Evolutionary conservation across 2,797 vertebrate species (phyloP), one percentile per base, ranked within the genome.

Genomic region (Balearica regulorum): DNA sequence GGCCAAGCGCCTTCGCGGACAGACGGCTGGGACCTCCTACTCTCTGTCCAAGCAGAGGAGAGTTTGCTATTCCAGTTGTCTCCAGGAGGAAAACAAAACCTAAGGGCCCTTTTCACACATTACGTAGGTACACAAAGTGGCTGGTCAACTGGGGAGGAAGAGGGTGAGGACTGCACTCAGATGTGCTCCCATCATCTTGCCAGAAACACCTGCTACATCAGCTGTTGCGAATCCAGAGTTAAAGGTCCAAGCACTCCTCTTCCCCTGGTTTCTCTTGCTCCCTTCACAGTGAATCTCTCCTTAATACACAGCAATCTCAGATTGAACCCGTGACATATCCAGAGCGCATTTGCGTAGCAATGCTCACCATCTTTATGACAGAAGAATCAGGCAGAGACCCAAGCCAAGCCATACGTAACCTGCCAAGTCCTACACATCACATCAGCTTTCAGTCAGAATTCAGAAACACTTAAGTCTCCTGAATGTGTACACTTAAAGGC

Each of bases 1-100:
- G 64, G n/a, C 43, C 69, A 71, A 92, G 39, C 1, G 0, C 33
- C 58, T 46, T 54, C 7, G 1, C 0, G 0, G 41, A 7, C 29
- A 72, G 35, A 8, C 26, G 81, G 39, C 19, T 44, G 48, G 39
- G 65, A 64, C 11, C 25, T 68, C 46, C 31, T 61, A 37, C 43
- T 48, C 31, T 29, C 62, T 29, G 22, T 35, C 44, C 60, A 82
- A 54, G 12, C 21, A 17, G 29, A 54, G 19, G 15, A 44, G 20
- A 68, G 31, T 83, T 79, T 60, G 58, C 54, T 89, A 16, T 20
- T 76, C 37, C 44, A 41, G 39, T 53, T 75, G 43, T 53, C 53
- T 76, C 44, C 58, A 86, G 29, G 29, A 88, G 58, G 37, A 46
- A 60, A 75, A 73, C 14, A n/a, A 82, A 84, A 55, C 29, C 10